These are phyloP conservation scores for Heliothis peltigera DNA, from an alignment of 2,888 invertebrate species.

Conservation along the genomic window DNA sequence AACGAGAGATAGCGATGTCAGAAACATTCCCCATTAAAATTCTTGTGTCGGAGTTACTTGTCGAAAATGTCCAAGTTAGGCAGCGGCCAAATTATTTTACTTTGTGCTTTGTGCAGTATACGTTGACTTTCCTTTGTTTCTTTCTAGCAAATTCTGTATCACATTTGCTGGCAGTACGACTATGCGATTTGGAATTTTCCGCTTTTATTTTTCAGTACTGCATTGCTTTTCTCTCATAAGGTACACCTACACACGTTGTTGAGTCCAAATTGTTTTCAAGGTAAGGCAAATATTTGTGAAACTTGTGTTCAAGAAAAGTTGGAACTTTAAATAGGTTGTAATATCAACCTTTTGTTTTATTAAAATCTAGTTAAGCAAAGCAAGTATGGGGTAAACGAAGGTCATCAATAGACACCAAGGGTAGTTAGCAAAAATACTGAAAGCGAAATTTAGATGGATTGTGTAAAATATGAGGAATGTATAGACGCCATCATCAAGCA, in stretches of 20 bases:
- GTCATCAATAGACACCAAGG: no score
- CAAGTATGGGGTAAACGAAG: no score
- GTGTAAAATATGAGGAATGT: no score
- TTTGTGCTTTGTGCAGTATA: conserved; percentile 36
- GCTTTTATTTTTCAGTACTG: conserved; percentile 26
- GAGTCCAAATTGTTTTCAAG: conserved; percentile 30
- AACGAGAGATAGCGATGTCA: conserved; percentile 68
- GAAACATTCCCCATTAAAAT: conserved; percentile 76
- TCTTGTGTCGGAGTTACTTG: conserved; percentile 65
- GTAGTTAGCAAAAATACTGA: no score
- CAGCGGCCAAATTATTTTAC: conserved; percentile 51
- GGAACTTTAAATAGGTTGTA: conserved; percentile 7
- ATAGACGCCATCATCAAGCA: no score
- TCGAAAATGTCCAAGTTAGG: conserved; percentile 60
- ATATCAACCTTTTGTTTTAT: no score
- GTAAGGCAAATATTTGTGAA: conserved; percentile 16
- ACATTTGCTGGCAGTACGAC: conserved; percentile 33
- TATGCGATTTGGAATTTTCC: conserved; percentile 31
- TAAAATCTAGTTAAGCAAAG: no score
- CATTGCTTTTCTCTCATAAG: conserved; percentile 31
- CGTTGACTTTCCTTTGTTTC: conserved; percentile 40
- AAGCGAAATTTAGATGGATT: no score
- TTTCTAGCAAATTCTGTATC: conserved; percentile 41
- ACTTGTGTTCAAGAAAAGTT: conserved; percentile 21
- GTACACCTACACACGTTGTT: conserved; percentile 17